Base-by-base conservation (phyloP, 1,140 invertebrate genomes). In the Cydia amplana region DNA sequence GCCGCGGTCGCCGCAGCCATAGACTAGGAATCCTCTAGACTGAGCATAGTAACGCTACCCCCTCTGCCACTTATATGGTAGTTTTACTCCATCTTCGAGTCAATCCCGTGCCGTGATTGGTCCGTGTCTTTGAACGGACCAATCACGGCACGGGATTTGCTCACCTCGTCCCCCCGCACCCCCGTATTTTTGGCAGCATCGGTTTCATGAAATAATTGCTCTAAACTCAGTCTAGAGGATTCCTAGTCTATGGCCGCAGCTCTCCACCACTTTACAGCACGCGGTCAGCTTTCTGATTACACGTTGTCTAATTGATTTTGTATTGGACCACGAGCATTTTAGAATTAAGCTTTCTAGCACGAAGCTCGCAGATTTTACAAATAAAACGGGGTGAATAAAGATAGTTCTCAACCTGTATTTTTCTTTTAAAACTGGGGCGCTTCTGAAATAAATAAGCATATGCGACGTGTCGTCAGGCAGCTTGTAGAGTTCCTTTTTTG, bases 261-360 rank as follows among this genome's bases (percentile, higher is more conserved):
- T 70, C 32, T 43, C 65, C 65, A 6, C 32, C 28, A 65, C 65
- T 70, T 70, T 70, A 70, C 65, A 70, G 65, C 65, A 18, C 65
- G 65, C 65, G 65, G 65, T 70, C 65, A 70, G 65, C 65, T 70
- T 70, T 70, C 65, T 70, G 65, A 70, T 70, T 36, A 70, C 65
- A 20, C 32, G 65, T 36, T 36, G 65, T 36, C 65, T 70, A 70
- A 70, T 70, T 70, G 65, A 70, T 70, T 70, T 70, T 36, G 16
- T n/a, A 40, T 70, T 67, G 64, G 25, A 67, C 23, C 9, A 5
- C 16, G 64, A 64, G 10, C 23, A 25, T 67, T 67, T n/a, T 20
- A 67, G 64, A 32, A n/a, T 67, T 32, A 16, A 67, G 64, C 28
- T 36, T 67, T 67, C 14, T 67, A 32, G 64, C 23, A 67, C 64